Evolutionary conservation across 2,113 vertebrate genomes (phyloP).

Genomic region (Circaetus cinerascens): DNA sequence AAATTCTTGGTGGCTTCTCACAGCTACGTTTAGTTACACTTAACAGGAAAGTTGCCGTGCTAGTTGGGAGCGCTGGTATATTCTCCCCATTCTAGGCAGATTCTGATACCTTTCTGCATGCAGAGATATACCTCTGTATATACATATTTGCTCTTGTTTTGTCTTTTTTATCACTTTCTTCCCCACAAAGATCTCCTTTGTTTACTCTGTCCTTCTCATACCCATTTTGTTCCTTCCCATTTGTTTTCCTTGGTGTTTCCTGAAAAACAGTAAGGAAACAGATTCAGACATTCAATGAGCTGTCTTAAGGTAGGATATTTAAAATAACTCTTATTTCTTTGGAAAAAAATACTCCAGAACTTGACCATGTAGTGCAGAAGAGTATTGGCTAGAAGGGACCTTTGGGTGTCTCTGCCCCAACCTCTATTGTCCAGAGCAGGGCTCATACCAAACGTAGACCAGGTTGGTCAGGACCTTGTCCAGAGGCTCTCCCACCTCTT

Average conservation of each 20-base stretch:
- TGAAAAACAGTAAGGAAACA: not conserved
- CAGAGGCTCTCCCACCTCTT: not conserved
- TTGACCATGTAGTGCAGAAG: fast-evolving
- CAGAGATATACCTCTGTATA: not conserved
- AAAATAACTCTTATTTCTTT: not conserved
- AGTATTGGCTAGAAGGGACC: not conserved
- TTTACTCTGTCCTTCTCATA: not conserved
- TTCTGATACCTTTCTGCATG: not conserved
- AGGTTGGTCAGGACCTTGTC: not conserved
- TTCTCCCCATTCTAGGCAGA: not conserved
- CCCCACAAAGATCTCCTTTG: not conserved
- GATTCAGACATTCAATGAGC: not conserved
- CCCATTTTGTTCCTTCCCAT: fast-evolving
- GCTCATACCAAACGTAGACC: not conserved
- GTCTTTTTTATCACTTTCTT: not conserved
- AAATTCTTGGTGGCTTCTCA: not conserved
- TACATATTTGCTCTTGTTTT: not conserved
- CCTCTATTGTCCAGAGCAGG: not conserved
- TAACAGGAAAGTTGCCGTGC: not conserved
- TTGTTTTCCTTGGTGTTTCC: not conserved
- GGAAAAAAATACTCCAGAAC: not conserved
- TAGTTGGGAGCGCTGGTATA: not conserved
- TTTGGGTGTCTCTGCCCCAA: not conserved
- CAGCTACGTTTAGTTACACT: not conserved
- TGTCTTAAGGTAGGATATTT: not conserved